A percentile compares a stretch with the other conserved stretches of the same genome.
Evolutionary conservation across 1,140 invertebrate genomes (phyloP).

Genomic region (Drosophila varians): DNA sequence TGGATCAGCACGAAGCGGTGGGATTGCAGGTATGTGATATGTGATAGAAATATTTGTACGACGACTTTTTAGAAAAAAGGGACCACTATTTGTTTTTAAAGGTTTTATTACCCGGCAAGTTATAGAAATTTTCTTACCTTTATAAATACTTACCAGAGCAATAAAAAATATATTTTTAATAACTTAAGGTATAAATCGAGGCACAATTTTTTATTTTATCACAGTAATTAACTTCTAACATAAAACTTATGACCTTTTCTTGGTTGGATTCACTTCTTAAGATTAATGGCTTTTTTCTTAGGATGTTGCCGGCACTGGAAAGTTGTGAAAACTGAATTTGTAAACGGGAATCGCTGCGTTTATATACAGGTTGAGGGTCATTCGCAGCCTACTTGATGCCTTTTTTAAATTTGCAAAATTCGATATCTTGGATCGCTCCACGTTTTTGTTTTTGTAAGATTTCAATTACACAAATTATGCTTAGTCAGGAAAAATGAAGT

Average conservation of each 20-base stretch:
- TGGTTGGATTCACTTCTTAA: too few relatives aligned
- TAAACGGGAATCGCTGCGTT: background rate
- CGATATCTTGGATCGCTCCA: too few relatives aligned
- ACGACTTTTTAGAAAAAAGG: background rate
- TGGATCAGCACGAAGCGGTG: conserved; percentile 85
- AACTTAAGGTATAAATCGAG: too few relatives aligned
- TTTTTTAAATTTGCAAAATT: background rate
- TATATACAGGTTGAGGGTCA: background rate
- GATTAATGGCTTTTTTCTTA: background rate
- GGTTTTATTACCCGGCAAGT: too few relatives aligned
- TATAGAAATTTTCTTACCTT: background rate
- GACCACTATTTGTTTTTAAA: background rate
- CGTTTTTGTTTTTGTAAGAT: too few relatives aligned
- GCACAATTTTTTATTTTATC: too few relatives aligned
- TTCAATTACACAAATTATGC: background rate
- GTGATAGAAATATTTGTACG: background rate
- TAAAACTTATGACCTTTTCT: too few relatives aligned
- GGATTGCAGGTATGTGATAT: conserved; percentile 84
- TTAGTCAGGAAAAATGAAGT: background rate
- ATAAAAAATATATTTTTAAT: too few relatives aligned
- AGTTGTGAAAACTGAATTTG: background rate
- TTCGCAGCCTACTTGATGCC: too few relatives aligned
- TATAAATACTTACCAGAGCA: background rate
- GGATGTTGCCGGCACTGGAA: background rate
- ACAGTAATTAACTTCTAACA: too few relatives aligned